Conservation (phyloP, 2,888 invertebrate species). For the Teleogryllus oceanicus region DNA sequence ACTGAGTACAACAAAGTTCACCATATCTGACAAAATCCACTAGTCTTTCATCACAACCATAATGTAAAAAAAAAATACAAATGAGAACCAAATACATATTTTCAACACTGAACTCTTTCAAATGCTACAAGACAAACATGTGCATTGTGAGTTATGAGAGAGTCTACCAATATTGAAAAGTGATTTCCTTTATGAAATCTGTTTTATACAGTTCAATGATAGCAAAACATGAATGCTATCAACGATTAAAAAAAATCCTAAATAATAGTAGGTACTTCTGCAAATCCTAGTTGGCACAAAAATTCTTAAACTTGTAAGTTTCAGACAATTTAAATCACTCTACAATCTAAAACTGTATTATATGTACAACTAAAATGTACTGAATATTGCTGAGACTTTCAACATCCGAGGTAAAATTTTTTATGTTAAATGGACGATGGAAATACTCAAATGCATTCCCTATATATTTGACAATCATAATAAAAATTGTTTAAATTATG, state of each 20-base stretch:
- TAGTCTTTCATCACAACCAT: constrained; percentile 11
- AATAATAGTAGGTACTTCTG: not conserved
- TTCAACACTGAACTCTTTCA: constrained; percentile 11
- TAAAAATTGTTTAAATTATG: not conserved
- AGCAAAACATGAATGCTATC: not conserved
- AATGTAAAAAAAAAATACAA: not conserved
- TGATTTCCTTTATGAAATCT: not conserved
- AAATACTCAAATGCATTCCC: not conserved
- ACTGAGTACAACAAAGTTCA: not conserved
- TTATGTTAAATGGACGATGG: not conserved
- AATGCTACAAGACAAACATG: not conserved
- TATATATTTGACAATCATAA: constrained; percentile 1
- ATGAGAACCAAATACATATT: not conserved
- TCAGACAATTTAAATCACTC: not conserved
- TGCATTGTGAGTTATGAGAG: not conserved
- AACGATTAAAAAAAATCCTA: not conserved
- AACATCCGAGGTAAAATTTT: constrained; percentile 7
- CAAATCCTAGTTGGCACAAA: constrained; percentile 4
- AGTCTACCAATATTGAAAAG: constrained; percentile 4
- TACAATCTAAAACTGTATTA: not conserved
- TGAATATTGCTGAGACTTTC: constrained; percentile 5
- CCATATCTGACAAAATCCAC: not conserved
- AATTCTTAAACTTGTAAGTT: not conserved
- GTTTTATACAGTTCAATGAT: not conserved
- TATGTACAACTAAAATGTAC: constrained; percentile 7